Evolutionary conservation across 92 coral and sea anemone genomes (phyloP), one percentile per base, ranked within the genome.

Genomic region (Zoanthus solanderi): DNA sequence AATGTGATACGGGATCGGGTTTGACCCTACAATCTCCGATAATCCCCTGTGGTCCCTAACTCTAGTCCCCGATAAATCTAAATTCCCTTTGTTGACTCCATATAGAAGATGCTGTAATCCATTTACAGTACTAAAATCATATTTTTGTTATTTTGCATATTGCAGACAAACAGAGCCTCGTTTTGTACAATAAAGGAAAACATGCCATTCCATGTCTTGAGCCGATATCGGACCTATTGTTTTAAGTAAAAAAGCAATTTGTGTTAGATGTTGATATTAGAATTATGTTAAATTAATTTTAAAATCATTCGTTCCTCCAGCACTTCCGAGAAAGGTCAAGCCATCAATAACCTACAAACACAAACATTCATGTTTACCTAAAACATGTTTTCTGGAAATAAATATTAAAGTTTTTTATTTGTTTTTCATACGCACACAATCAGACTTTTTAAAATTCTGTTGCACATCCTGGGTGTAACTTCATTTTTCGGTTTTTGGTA

Each of bases 141-240:
- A 14, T 76, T 17, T 29, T 78, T 29, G 34, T 14, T 18, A 57
- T 61, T 34, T 71, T 34, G 15, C 18, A n/a, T 46, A 16, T 87
- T 60, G 69, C 89, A 91, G 93, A 91, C 93, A 76, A 44, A 79
- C 83, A 72, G 89, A 75, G 93, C 18, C 37, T 53, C 75, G 66
- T 68, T 87, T 88, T 83, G 93, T 87, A 88, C 88, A 91, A 91
- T 88, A 91, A 29, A 78, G 53, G 50, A 83, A 83, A 72, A 86
- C 85, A 82, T 58, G 63, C 81, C 86, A 79, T 91, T 87, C 93
- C 85, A 83, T 60, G 53, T 28, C 17, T 75, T 52, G 32, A 83
- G 80, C 87, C 89, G 75, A 84, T 83, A 13, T 66, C 1, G 46
- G 60, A 44, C 29, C 13, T 9, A 32, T 37, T 44, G 14, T 65